Evolutionary conservation across 2,797 vertebrate species (phyloP).

Genomic region (Pempheris klunzingeri): DNA sequence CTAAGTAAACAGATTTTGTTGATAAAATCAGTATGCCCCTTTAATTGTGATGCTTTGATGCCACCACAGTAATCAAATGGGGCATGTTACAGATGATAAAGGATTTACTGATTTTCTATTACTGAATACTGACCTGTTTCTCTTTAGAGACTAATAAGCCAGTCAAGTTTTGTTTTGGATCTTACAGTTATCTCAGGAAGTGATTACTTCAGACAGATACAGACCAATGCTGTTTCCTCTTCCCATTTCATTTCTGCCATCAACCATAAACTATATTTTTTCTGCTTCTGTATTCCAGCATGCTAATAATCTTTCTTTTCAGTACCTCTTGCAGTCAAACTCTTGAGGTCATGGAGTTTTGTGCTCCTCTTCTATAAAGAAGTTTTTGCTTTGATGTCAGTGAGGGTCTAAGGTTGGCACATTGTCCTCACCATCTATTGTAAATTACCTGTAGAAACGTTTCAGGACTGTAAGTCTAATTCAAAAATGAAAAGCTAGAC

Average conservation of each 20-base stretch:
- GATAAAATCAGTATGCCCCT: neutral
- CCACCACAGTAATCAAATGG: neutral
- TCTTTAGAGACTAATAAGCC: too few species aligned
- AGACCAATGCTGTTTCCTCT: neutral
- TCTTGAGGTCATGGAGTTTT: neutral
- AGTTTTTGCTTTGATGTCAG: slow-evolving; percentile 8
- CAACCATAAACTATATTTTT: neutral
- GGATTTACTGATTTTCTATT: too few species aligned
- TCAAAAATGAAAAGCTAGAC: slow-evolving; percentile 27
- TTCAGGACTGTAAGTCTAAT: slow-evolving; percentile 26
- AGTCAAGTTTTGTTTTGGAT: too few species aligned
- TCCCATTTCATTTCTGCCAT: neutral
- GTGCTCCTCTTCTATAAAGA: neutral
- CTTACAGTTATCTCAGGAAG: too few species aligned
- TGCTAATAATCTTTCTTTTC: neutral
- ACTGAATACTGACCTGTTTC: too few species aligned
- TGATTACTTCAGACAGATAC: too few species aligned
- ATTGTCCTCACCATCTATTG: slow-evolving; percentile 4
- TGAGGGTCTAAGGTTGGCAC: neutral
- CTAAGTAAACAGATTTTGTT: neutral
- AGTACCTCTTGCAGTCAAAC: neutral
- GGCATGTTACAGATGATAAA: neutral
- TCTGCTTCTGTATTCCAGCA: neutral
- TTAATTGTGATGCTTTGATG: neutral
- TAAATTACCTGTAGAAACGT: neutral